Conservation (phyloP, 37 sponge, comb jelly and placozoan genomes). For the Tethya wilhelma region DNA sequence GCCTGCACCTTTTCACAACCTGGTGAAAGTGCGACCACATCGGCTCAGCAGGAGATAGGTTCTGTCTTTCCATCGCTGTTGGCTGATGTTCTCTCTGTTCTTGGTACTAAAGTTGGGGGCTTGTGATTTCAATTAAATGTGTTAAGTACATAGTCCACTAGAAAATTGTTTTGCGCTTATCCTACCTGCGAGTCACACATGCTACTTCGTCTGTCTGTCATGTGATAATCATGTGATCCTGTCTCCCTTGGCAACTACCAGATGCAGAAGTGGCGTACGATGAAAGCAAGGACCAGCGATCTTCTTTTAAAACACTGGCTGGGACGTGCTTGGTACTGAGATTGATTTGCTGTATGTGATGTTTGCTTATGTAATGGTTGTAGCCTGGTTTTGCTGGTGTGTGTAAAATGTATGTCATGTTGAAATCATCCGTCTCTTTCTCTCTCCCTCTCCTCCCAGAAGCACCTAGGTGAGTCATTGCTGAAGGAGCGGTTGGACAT, state of each 20-base stretch:
- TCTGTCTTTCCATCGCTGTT: constrained; percentile 58
- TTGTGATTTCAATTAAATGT: no score
- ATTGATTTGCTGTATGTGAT: no score
- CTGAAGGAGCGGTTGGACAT: constrained; percentile 93
- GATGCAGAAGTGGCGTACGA: constrained; percentile 60
- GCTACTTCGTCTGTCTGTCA: neutral
- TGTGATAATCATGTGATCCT: neutral
- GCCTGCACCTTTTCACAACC: no score
- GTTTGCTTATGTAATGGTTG: no score
- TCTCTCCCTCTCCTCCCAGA: constrained; percentile 21
- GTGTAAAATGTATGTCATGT: neutral
- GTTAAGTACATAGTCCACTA: no score
- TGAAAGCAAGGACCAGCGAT: constrained; percentile 45
- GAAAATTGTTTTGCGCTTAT: no score
- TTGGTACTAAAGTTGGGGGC: constrained; percentile 36
- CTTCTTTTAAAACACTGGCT: constrained; percentile 36
- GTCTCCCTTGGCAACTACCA: constrained; percentile 2
- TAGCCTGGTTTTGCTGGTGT: no score
- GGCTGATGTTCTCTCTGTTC: constrained; percentile 54
- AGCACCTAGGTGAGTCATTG: constrained; percentile 60
- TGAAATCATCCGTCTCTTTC: neutral
- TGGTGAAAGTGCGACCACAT: no score
- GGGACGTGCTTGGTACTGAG: constrained; percentile 51
- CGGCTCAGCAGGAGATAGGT: constrained; percentile 13
- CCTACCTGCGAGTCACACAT: no score